Evolutionary conservation across 2,888 invertebrate species (phyloP).

Genomic region (Andrena chrysosceles): DNA sequence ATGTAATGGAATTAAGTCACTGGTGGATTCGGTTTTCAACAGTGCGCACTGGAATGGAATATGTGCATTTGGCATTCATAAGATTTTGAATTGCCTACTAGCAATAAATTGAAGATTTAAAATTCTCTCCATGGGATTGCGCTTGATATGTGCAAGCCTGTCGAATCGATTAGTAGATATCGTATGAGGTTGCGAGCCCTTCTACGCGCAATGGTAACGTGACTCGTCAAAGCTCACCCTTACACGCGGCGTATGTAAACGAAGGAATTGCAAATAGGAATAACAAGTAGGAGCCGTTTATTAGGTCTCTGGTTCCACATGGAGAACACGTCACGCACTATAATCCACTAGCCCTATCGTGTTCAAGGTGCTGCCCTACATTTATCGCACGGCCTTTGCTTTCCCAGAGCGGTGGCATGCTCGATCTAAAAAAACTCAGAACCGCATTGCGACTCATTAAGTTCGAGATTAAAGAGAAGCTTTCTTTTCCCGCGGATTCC

Average conservation of each 20-base stretch:
- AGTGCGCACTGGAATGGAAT: neutral
- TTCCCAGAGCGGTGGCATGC: constrained; percentile 18
- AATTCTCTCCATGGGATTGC: no score
- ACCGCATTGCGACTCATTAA: constrained; percentile 63
- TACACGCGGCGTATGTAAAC: constrained; percentile 49
- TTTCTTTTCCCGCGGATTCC: neutral
- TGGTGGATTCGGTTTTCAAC: constrained; percentile 12
- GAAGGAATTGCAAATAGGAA: constrained; percentile 11
- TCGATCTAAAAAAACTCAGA: constrained; percentile 48
- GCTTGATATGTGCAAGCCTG: no score
- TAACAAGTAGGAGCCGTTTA: constrained; percentile 16
- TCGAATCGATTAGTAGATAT: constrained; percentile 15
- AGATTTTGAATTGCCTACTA: neutral
- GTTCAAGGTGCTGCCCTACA: constrained; percentile 66
- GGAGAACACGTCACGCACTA: constrained; percentile 50
- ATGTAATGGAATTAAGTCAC: constrained; percentile 49
- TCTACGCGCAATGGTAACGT: constrained; percentile 29
- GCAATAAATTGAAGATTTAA: neutral
- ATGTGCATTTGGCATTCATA: neutral
- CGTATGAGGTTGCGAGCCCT: neutral
- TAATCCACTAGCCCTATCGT: constrained; percentile 59
- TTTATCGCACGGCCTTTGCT: constrained; percentile 36
- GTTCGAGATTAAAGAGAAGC: constrained; percentile 23
- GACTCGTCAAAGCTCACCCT: constrained; percentile 50
- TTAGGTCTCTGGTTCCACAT: constrained; percentile 29